A percentile compares a stretch with the other conserved stretches of the same genome.
phyloP scores from a whole-genome alignment of 1,140 invertebrate species.

The Ditylenchus dipsaci region DNA sequence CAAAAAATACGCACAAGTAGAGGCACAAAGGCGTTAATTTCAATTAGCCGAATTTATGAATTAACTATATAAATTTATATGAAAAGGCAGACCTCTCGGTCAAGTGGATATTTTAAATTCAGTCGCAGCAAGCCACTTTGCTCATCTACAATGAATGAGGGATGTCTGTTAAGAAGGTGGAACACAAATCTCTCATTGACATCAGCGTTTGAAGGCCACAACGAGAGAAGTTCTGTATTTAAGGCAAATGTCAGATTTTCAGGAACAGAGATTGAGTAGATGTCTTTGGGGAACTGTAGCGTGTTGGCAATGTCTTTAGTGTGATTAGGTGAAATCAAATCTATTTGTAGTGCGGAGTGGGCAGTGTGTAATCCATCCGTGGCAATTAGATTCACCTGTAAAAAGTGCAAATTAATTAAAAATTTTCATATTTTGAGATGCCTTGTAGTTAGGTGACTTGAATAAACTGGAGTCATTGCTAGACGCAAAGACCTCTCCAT shows the following conservation, averaged over 20 bases:
- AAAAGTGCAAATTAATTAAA: neutral
- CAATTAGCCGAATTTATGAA: too few relatives aligned
- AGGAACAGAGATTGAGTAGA: conserved; percentile 20
- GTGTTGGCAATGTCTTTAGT: neutral
- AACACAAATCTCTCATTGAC: conserved; percentile 30
- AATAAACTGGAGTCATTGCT: conserved; percentile 13
- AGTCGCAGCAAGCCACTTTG: conserved; percentile 13
- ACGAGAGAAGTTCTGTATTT: conserved; percentile 20
- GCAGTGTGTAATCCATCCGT: conserved; percentile 45
- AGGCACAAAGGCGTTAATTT: too few relatives aligned
- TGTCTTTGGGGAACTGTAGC: conserved; percentile 23
- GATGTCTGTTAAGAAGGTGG: conserved; percentile 18
- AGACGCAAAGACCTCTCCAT: conserved; percentile 12
- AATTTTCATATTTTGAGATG: neutral
- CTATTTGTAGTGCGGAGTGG: conserved; percentile 22
- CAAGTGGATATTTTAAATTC: conserved; percentile 5
- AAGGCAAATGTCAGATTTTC: conserved; percentile 36
- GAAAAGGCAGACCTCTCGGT: conserved; percentile 10
- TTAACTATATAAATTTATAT: too few relatives aligned
- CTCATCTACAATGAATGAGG: conserved; percentile 13
- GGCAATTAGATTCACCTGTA: conserved; percentile 38
- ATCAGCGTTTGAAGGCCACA: conserved; percentile 15
- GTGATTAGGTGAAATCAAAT: conserved; percentile 9
- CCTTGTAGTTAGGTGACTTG: conserved; percentile 7
- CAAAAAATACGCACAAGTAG: too few relatives aligned